These are phyloP conservation scores for Carassius carassius DNA, from an alignment of 2,113 vertebrate species.

Conservation along the genomic window DNA sequence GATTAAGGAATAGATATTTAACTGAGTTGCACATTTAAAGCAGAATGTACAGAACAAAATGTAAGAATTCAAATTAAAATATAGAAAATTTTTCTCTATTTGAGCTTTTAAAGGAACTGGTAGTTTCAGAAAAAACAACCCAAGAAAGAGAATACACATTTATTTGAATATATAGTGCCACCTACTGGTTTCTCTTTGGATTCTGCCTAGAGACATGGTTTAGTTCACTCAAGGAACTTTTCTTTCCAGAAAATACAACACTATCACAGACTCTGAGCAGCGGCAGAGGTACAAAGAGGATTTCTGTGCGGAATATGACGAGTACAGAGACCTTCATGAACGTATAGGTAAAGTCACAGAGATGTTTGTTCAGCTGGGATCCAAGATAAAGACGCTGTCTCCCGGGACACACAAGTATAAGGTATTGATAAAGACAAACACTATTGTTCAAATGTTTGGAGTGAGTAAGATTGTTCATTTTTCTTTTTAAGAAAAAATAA, in stretches of 20 bases:
- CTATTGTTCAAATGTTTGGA: not conserved
- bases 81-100: no score
- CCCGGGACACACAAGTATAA: conserved; percentile 81
- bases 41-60: not conserved
- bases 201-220: conserved; percentile 18
- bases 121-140: not conserved
- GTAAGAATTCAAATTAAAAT: not conserved
- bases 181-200: conserved; percentile 60
- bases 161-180: conserved; percentile 53
- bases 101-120: not conserved
- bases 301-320: conserved; percentile 80
- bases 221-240: not conserved
- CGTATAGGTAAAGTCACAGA: conserved; percentile 75
- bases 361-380: conserved; percentile 82
- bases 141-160: conserved; percentile 7
- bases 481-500: no score
- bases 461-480: no score
- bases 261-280: conserved; percentile 74
- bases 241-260: conserved; percentile 74
- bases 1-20: not conserved
- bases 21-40: not conserved
- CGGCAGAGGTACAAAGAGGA: conserved; percentile 80
- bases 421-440: conserved; percentile 61
- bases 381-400: conserved; percentile 79
- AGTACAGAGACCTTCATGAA: conserved; percentile 78